phyloP scores from a whole-genome alignment of 2,888 invertebrate genomes.

The Petrophora chlorosata region DNA sequence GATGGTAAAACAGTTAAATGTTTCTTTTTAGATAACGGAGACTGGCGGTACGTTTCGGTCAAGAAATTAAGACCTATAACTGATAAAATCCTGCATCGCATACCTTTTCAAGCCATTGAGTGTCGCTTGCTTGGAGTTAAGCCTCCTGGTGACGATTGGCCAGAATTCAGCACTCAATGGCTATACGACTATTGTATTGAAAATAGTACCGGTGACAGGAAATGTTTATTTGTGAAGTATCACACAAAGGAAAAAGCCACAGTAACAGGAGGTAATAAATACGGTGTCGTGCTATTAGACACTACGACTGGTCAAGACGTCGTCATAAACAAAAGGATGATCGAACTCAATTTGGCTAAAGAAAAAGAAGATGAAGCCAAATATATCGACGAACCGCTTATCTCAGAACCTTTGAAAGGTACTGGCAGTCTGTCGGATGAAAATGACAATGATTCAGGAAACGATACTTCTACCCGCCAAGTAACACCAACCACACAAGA shows the following conservation, averaged over 20 bases:
- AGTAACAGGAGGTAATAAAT: constrained; percentile 71
- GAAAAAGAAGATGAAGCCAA: constrained; percentile 52
- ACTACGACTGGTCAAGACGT: constrained; percentile 64
- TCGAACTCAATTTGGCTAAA: constrained; percentile 76
- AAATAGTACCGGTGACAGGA: constrained; percentile 58
- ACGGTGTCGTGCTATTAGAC: constrained; percentile 77
- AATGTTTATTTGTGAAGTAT: constrained; percentile 70
- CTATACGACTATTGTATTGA: constrained; percentile 74
- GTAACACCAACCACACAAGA: background rate
- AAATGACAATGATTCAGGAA: constrained; percentile 17
- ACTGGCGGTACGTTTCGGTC: constrained; percentile 68
- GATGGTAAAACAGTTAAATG: constrained; percentile 71
- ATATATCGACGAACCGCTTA: constrained; percentile 49
- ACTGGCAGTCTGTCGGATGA: constrained; percentile 34
- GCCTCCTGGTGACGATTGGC: constrained; percentile 73
- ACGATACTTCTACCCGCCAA: background rate
- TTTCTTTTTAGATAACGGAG: constrained; percentile 87
- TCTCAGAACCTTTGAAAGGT: constrained; percentile 29
- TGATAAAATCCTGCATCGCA: constrained; percentile 70
- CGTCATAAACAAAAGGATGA: constrained; percentile 75
- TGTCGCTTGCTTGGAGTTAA: constrained; percentile 82
- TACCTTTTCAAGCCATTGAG: constrained; percentile 87
- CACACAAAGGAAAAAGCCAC: constrained; percentile 63
- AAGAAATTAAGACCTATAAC: constrained; percentile 75
- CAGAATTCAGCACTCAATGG: constrained; percentile 77